These are phyloP conservation scores for Rhamnusium bicolor DNA, from an alignment of 2,888 invertebrate species.

Conservation along the genomic window DNA sequence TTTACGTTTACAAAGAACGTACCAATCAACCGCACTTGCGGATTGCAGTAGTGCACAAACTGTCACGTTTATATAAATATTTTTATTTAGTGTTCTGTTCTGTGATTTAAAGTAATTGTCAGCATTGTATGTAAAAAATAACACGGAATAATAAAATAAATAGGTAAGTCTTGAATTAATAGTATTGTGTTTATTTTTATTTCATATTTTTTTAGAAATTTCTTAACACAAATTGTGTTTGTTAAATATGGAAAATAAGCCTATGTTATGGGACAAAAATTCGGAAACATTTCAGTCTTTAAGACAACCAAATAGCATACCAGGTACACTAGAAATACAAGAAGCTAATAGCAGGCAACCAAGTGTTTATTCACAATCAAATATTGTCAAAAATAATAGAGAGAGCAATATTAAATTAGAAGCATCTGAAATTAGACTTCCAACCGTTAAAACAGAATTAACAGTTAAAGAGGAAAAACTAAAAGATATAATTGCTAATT, in stretches of 20 bases:
- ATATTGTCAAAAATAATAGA: background rate
- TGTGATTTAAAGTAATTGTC: background rate
- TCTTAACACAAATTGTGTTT: background rate
- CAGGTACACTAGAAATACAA: background rate
- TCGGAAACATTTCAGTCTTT: constrained; percentile 19
- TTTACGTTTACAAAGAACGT: background rate
- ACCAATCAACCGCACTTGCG: background rate
- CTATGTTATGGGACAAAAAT: constrained; percentile 42
- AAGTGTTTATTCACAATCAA: constrained; percentile 22
- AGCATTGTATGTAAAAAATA: background rate
- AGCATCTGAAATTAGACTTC: background rate
- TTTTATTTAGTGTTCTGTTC: background rate
- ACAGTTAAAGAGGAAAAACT: constrained; percentile 31
- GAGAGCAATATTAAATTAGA: background rate
- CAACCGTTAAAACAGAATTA: background rate
- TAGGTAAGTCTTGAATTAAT: background rate
- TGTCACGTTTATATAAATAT: background rate
- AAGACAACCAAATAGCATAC: constrained; percentile 39
- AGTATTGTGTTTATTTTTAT: background rate
- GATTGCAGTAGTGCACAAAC: background rate
- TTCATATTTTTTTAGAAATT: background rate
- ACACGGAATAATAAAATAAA: background rate
- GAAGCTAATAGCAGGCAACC: constrained; percentile 23
- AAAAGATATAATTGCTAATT: constrained; percentile 52
- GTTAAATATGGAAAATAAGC: constrained; percentile 42